phyloP scores from a whole-genome alignment of 2,888 invertebrate species.

The Carabus problematicus region DNA sequence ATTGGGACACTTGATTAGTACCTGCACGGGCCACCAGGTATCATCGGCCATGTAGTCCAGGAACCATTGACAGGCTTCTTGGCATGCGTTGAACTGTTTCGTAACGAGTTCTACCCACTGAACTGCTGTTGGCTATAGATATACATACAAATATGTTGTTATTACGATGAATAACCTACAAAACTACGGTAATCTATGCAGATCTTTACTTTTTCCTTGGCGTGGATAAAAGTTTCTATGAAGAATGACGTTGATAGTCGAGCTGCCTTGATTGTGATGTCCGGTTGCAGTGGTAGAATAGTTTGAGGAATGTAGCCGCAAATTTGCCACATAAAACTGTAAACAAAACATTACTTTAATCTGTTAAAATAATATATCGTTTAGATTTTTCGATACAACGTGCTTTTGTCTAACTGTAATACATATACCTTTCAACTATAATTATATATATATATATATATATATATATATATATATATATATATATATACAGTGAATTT shows the following conservation, averaged over 20 bases:
- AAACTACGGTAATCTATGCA: too few relatives aligned
- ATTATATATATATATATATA: too few relatives aligned
- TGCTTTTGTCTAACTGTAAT: constrained; percentile 7
- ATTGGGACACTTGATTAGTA: constrained; percentile 92
- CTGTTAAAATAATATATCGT: constrained; percentile 14
- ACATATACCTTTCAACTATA: constrained; percentile 22
- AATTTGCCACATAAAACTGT: constrained; percentile 95
- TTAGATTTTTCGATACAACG: neutral
- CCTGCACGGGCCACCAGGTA: constrained; percentile 95
- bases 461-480: too few relatives aligned
- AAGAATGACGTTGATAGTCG: constrained; percentile 93
- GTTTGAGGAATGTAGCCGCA: constrained; percentile 94
- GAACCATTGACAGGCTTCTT: constrained; percentile 91
- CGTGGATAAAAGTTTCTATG: constrained; percentile 95
- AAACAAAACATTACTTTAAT: constrained; percentile 47
- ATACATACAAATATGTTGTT: neutral
- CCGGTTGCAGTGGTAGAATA: constrained; percentile 76
- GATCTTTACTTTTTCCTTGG: constrained; percentile 91
- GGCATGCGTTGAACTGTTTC: constrained; percentile 92
- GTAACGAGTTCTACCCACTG: constrained; percentile 96
- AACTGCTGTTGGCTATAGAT: constrained; percentile 85
- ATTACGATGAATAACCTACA: too few relatives aligned
- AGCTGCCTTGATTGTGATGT: constrained; percentile 85
- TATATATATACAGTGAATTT: too few relatives aligned
- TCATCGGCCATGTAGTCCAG: constrained; percentile 91